These are phyloP conservation scores for Epicauta chinensis DNA, from an alignment of 1,140 invertebrate species.

Conservation along the genomic window DNA sequence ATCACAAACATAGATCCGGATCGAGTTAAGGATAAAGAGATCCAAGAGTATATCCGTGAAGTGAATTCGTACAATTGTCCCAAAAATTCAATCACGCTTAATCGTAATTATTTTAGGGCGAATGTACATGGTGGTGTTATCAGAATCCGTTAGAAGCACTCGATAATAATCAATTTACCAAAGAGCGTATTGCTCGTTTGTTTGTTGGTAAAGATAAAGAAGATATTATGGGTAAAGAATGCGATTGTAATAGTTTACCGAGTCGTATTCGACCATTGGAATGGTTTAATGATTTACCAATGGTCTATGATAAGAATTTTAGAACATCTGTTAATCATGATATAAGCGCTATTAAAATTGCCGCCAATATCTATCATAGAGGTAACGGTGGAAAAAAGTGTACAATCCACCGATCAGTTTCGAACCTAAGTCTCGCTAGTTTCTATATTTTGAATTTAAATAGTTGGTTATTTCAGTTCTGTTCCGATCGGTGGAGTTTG, in stretches of 20 bases:
- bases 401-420: no score
- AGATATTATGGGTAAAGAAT: conserved; percentile 19
- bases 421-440: no score
- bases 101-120: conserved; percentile 30
- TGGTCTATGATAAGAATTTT: conserved; percentile 32
- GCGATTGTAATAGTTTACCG: conserved; percentile 21
- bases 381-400: conserved; percentile 16
- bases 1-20: conserved; percentile 21
- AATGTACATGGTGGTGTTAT: conserved; percentile 34
- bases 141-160: conserved; percentile 12
- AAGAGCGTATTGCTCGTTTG: conserved; percentile 14
- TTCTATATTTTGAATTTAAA: no score
- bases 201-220: conserved; percentile 9
- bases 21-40: conserved; percentile 14
- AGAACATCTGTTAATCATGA: conserved; percentile 33
- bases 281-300: conserved; percentile 26
- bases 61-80: conserved; percentile 3
- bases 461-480: no score
- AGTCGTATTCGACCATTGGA: conserved; percentile 8
- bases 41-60: conserved; percentile 21
- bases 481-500: no score
- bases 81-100: neutral
- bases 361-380: conserved; percentile 35
- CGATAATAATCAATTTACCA: conserved; percentile 18
- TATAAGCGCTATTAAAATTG: conserved; percentile 34